phyloP scores from a whole-genome alignment of 2,113 vertebrate species.

The Platanista minor region DNA sequence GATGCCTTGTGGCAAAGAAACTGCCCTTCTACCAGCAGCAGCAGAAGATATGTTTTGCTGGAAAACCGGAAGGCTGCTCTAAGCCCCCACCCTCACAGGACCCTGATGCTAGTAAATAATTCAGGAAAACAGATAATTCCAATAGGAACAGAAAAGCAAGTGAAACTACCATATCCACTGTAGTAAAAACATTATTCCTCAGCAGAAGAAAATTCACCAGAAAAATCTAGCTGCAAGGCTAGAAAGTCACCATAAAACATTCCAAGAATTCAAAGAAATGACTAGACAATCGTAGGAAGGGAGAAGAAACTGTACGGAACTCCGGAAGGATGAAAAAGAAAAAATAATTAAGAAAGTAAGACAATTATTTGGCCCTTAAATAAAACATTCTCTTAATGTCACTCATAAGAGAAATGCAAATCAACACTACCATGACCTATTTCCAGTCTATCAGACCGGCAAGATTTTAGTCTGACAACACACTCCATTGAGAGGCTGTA shows the following conservation, averaged over 20 bases:
- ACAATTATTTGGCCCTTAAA: neutral
- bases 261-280: neutral
- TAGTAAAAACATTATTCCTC: neutral
- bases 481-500: neutral
- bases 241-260: neutral
- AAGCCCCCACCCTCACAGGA: neutral
- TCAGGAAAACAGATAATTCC: neutral
- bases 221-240: neutral
- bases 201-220: neutral
- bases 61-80: neutral
- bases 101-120: neutral
- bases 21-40: neutral
- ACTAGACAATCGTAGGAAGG: neutral
- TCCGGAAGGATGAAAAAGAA: neutral
- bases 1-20: neutral
- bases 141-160: neutral
- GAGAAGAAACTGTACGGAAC: neutral
- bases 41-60: accelerated
- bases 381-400: neutral
- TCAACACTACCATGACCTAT: neutral
- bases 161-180: neutral
- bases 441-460: neutral
- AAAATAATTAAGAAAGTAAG: neutral
- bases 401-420: neutral
- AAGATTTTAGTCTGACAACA: neutral